Percentiles rank a stretch among this genome's conserved stretches.
Conservation (phyloP, 1,140 invertebrate genomes). For the Drosophila nebulosa region DNA sequence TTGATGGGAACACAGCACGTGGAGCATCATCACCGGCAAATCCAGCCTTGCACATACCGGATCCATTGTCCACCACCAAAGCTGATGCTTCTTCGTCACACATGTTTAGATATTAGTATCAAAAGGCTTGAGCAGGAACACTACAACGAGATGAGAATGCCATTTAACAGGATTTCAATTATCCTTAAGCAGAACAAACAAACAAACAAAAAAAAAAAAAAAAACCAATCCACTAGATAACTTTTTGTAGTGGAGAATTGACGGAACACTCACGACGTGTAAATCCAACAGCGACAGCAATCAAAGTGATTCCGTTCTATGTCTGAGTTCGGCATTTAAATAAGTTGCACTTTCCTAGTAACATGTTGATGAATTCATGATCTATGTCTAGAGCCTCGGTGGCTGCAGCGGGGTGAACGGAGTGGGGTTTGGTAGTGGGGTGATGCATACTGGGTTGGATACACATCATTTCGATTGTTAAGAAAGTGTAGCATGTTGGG, state of each 20-base stretch:
- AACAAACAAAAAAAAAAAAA: not conserved
- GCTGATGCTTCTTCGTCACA: slow-evolving; percentile 92
- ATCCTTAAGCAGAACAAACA: slow-evolving; percentile 28
- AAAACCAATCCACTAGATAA: not conserved
- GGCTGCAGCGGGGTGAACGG: slow-evolving; percentile 10
- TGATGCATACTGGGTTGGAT: slow-evolving; percentile 29
- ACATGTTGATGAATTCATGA: slow-evolving; percentile 69
- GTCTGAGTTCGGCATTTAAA: slow-evolving; percentile 8
- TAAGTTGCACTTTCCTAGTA: slow-evolving; percentile 61
- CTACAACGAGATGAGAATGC: slow-evolving; percentile 27
- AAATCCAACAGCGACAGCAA: slow-evolving; percentile 75
- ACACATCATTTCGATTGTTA: slow-evolving; percentile 47
- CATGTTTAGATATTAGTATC: slow-evolving; percentile 56
- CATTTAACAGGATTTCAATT: slow-evolving; percentile 6
- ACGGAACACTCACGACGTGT: slow-evolving; percentile 66
- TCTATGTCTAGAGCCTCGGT: slow-evolving; percentile 21
- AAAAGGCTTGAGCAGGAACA: slow-evolving; percentile 39
- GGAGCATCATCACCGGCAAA: slow-evolving; percentile 84
- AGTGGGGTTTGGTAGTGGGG: slow-evolving; percentile 7
- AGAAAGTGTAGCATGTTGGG: slow-evolving; percentile 13
- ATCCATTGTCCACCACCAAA: slow-evolving; percentile 94
- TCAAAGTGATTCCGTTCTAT: slow-evolving; percentile 65
- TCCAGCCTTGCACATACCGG: slow-evolving; percentile 94
- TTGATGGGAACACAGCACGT: slow-evolving; percentile 89
- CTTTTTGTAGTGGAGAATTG: not conserved